Percentiles rank a stretch among this genome's conserved stretches.
Evolutionary conservation across 64 coral and sea anemone genomes (phyloP).

Genomic region (Montipora foliosa): DNA sequence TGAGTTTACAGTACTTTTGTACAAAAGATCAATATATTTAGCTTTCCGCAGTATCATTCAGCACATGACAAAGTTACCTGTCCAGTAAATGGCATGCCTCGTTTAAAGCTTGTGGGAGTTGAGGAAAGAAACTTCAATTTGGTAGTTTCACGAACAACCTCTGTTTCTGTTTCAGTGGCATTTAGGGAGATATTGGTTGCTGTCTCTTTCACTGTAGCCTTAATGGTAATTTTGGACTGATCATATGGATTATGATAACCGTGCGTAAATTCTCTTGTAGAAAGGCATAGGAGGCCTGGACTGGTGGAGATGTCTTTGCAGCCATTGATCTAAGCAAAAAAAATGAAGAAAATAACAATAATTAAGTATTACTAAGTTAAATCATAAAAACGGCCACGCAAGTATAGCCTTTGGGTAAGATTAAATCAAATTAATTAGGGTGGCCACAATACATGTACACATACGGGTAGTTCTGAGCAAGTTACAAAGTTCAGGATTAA

Average conservation of each 20-base stretch:
- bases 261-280: not conserved
- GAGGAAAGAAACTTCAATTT: slow-evolving; percentile 62
- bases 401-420: too few species aligned
- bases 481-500: too few species aligned
- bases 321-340: slow-evolving; percentile 69
- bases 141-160: slow-evolving; percentile 30
- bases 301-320: slow-evolving; percentile 67
- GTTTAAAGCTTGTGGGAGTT: slow-evolving; percentile 71
- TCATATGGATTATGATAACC: too few species aligned
- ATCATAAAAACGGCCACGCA: too few species aligned
- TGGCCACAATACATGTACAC: too few species aligned
- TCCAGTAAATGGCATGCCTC: slow-evolving; percentile 77
- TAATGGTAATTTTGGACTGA: slow-evolving; percentile 38
- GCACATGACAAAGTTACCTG: slow-evolving; percentile 30
- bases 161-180: slow-evolving; percentile 49
- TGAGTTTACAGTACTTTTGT: too few species aligned
- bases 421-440: too few species aligned
- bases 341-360: not conserved
- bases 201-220: slow-evolving; percentile 70
- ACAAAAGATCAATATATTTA: too few species aligned
- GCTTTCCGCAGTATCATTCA: too few species aligned
- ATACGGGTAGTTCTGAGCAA: too few species aligned
- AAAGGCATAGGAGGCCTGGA: slow-evolving; percentile 14
- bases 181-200: slow-evolving; percentile 77
- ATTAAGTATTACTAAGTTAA: not conserved